Conservation (phyloP, 2,888 invertebrate species). For the Amphipoea lucens region DNA sequence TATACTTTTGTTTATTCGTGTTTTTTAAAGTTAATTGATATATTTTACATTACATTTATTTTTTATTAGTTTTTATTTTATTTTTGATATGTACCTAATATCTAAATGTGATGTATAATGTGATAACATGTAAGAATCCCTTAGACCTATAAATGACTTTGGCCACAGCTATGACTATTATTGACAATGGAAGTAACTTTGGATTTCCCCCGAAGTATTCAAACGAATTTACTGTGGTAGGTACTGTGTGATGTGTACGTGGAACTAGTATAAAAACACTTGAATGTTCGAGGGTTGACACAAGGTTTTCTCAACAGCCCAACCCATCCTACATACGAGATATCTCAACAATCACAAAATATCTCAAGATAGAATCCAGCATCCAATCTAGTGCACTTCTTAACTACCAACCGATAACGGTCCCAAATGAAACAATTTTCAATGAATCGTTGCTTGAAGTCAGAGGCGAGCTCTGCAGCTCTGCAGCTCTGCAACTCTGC, state of each 20-base stretch:
- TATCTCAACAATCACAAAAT: not conserved
- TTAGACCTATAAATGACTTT: too few relatives aligned
- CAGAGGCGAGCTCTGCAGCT: conserved; percentile 14
- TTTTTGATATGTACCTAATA: too few relatives aligned
- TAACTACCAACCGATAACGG: not conserved
- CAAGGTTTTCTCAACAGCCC: not conserved
- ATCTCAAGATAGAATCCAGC: not conserved
- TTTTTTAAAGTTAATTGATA: too few relatives aligned
- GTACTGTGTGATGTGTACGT: not conserved
- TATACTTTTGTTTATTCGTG: too few relatives aligned
- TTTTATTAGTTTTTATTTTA: too few relatives aligned
- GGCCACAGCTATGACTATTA: too few relatives aligned
- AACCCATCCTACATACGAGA: not conserved
- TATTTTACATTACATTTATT: too few relatives aligned
- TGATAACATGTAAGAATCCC: too few relatives aligned
- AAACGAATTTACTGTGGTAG: not conserved
- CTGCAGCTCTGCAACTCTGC: not conserved
- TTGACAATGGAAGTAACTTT: not conserved
- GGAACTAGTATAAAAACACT: not conserved
- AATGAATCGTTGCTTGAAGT: conserved; percentile 46
- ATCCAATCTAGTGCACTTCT: not conserved
- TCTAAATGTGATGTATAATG: too few relatives aligned
- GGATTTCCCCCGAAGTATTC: not conserved
- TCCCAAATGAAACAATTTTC: conserved; percentile 39
- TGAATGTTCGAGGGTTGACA: not conserved